Conservation (phyloP, 2,113 vertebrate species). For the Thymallus thymallus region DNA sequence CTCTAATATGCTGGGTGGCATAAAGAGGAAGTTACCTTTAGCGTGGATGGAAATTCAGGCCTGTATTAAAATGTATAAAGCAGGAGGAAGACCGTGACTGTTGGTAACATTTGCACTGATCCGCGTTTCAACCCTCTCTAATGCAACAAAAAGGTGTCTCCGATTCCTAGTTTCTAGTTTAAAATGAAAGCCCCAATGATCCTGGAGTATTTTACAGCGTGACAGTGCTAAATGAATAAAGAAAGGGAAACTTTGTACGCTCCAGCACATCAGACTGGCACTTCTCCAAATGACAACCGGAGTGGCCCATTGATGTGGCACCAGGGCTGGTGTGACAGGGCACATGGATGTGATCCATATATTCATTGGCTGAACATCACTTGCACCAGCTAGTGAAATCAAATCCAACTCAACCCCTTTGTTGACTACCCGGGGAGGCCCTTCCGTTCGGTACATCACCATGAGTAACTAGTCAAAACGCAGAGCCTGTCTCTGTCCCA, state of each 20-base stretch:
- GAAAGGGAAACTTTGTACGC: conserved; percentile 8
- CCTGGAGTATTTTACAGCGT: conserved; percentile 15
- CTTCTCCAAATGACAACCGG: conserved; percentile 42
- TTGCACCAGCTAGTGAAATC: conserved; percentile 39
- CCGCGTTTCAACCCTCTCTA: conserved; percentile 45
- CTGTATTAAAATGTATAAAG: conserved; percentile 14
- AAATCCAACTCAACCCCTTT: conserved; percentile 52
- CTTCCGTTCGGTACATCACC: conserved; percentile 43
- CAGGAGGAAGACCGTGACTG: conserved; percentile 31
- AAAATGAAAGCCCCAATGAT: conserved; percentile 36
- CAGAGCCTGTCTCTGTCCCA: conserved; percentile 19
- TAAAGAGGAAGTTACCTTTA: conserved; percentile 19
- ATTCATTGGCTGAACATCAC: conserved; percentile 57
- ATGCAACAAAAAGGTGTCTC: conserved; percentile 44
- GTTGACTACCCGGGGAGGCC: conserved; percentile 52
- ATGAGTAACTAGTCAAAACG: conserved; percentile 43
- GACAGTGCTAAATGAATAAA: conserved; percentile 1
- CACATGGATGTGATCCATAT: conserved; percentile 55
- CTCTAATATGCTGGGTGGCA: conserved; percentile 25
- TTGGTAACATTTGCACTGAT: conserved; percentile 53
- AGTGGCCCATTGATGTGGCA: conserved; percentile 46
- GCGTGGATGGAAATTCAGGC: conserved; percentile 30
- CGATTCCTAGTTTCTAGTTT: conserved; percentile 24
- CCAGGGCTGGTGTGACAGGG: conserved; percentile 47
- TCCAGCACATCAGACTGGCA: conserved; percentile 50